Base-by-base conservation (phyloP, 2,113 vertebrate species). In the Donacobius atricapilla region DNA sequence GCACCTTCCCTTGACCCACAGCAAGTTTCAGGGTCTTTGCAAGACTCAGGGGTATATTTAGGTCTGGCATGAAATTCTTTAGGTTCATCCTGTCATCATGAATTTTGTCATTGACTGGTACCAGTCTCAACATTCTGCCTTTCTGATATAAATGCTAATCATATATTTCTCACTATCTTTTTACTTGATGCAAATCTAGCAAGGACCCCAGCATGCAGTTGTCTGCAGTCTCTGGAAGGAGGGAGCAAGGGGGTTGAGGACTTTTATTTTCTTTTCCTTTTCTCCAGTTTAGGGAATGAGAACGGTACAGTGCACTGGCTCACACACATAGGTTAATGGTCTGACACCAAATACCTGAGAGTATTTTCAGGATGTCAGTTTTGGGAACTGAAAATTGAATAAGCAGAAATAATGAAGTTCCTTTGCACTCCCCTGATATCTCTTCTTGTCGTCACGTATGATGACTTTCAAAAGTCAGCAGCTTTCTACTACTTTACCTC, bases 281-380 rank as follows among this genome's bases (percentile, higher is more conserved):
- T n/a, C 71, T 73, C 71, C 68, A 23, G 45, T 66, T 80, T 48
- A 80, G 54, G 87, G 94, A 92, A 92, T 90, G 37, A 86, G 68
- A 80, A 83, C 1, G 1, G 27, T 40, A 69, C 9, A 3, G 58
- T 30, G 50, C 56, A 50, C 75, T 73, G 53, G 70, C 66, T 92
- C 61, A 79, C 78, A 87, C 48, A 85, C 65, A 56, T 71, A 93
- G 88, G 90, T 94, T 94, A 93, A 92, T 89, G 86, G 76, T 83
- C 76, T 95, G 89, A 96, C 83, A 90, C 68, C 91, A 86, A 92
- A 95, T 92, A 86, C 83, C 93, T 65, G n/a, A 61, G 87, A 94
- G 83, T 77, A 92, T 94, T 91, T 68, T 50, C 5, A 0, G 33
- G 50, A 86, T 37, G 68, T 73, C 76, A 61, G 50, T 76, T 87